Evolutionary conservation across 2,113 vertebrate genomes (phyloP), one percentile per base, ranked within the genome.

Genomic region (Beaufortia kweichowensis): DNA sequence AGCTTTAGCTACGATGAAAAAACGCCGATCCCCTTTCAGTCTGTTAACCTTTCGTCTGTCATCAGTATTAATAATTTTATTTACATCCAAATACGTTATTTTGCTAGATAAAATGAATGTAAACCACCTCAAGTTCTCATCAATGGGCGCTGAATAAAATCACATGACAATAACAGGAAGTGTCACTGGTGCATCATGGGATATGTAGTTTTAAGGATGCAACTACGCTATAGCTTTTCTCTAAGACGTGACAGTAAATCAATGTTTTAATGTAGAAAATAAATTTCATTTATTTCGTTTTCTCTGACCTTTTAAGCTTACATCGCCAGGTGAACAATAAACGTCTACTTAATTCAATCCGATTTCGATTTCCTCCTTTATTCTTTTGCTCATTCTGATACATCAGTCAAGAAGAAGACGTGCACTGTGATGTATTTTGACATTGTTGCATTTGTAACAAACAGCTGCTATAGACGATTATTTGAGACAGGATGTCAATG

Each of bases 161-260:
- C 95, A 95, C 82, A 83, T 94, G 94, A 94, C 79, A 59, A 3
- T 74, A 19, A 46, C 67, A 46, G 91, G 79, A 83, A 83, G 15
- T 28, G 1, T 21, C 9, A 1, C 4, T 9, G 9, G 70, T 4
- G 88, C 74, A 85, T 84, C 75, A 1, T 91, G 91, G 92, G 89
- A 77, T 72, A 39, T 87, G 90, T 0, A 91, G 92, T 93, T 78
- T 43, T 71, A 35, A 2, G n/a, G n/a, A n/a, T n/a, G n/a, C n/a
- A n/a, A n/a, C n/a, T n/a, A n/a, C n/a, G n/a, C n/a, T n/a, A n/a
- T n/a, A 0, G 2, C 6, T 19, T 8, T 53, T 9, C 48, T 21
- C 2, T 19, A 53, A 53, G 17, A 9, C 6, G 14, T 19, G 6
- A 21, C 7, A 46, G 48, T 2, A n/a, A 21, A 9, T 17, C 6